Evolutionary conservation across 2,888 invertebrate genomes (phyloP).

Genomic region (Dolichomitus sp.): DNA sequence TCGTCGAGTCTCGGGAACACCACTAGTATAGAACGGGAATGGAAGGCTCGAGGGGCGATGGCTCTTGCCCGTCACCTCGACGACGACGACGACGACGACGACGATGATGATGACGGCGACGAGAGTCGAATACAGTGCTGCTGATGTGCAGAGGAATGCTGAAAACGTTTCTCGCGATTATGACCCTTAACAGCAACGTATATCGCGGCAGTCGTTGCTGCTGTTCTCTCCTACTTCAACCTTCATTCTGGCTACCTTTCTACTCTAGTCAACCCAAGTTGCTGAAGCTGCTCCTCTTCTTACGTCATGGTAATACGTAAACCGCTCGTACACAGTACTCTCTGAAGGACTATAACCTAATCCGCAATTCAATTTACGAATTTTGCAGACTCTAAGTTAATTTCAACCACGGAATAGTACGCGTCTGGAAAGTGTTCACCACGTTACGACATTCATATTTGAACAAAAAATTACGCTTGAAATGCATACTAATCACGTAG

Average conservation of each 20-base stretch:
- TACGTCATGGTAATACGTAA: constrained; percentile 30
- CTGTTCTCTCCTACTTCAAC: constrained; percentile 19
- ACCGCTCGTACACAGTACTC: constrained; percentile 22
- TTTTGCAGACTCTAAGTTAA: constrained; percentile 58
- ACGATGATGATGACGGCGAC: constrained; percentile 23
- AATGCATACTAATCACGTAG: not conserved
- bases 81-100: constrained; percentile 24
- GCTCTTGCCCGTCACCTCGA: constrained; percentile 57
- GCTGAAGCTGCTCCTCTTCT: constrained; percentile 9
- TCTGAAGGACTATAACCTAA: not conserved
- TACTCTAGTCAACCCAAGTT: constrained; percentile 6
- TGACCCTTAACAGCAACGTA: constrained; percentile 57
- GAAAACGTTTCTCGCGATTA: constrained; percentile 68
- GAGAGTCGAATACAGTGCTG: constrained; percentile 31
- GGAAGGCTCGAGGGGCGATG: constrained; percentile 60
- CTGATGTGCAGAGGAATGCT: constrained; percentile 49
- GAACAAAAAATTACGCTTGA: too few species aligned
- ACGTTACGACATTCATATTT: not conserved
- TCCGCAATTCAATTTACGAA: constrained; percentile 61
- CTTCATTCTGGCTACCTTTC: constrained; percentile 5
- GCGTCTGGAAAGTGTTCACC: constrained; percentile 25
- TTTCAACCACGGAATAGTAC: constrained; percentile 22
- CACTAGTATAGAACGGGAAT: constrained; percentile 32
- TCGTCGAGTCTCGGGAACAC: constrained; percentile 35
- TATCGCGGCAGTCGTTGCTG: constrained; percentile 52